Evolutionary conservation across 1,140 invertebrate genomes (phyloP), one percentile per base, ranked within the genome.

Genomic region (Monochamus saltuarius): DNA sequence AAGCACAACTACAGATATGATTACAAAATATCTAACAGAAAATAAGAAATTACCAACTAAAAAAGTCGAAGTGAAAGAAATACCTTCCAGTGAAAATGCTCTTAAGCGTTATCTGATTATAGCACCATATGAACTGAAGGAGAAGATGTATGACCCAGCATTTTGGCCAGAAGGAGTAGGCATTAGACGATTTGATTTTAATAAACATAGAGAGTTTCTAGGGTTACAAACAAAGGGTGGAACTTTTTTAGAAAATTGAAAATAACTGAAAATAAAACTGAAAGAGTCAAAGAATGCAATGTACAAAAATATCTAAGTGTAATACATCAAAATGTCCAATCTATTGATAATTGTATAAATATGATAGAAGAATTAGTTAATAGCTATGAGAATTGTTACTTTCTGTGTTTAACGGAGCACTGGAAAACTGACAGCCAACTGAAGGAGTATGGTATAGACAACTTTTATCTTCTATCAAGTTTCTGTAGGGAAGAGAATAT

Each of bases 281-380:
- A n/a, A n/a, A n/a, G n/a, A n/a, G n/a, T n/a, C n/a, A n/a, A n/a
- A n/a, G n/a, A 6, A 29, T 29, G 6, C 22, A 29, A 29, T 29
- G 6, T 6, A 29, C 22, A 29, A 29, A 29, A 29, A 29, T 29
- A 29, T 4, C 4, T 49, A 49, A 49, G 46, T 34, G 13, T 49
- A 7, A 49, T 52, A 52, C 50, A 52, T 36, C 50, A 52, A 42
- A 54, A 54, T 29, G 52, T 40, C 2, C 52, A 54, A 54, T 54
- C 52, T 35, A 38, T 54, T 9, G 52, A 37, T 11, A 54, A 54
- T 8, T 38, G 37, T 17, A 42, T 29, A 7, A 39, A 54, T 42
- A 22, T 10, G 19, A 3, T 42, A 11, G 17, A 11, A 19, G n/a
- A 3, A 8, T 36, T 54, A 40, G 10, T 54, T 3, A 17, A 54